phyloP scores from a whole-genome alignment of 1,140 invertebrate species.

The Uloborus diversus region DNA sequence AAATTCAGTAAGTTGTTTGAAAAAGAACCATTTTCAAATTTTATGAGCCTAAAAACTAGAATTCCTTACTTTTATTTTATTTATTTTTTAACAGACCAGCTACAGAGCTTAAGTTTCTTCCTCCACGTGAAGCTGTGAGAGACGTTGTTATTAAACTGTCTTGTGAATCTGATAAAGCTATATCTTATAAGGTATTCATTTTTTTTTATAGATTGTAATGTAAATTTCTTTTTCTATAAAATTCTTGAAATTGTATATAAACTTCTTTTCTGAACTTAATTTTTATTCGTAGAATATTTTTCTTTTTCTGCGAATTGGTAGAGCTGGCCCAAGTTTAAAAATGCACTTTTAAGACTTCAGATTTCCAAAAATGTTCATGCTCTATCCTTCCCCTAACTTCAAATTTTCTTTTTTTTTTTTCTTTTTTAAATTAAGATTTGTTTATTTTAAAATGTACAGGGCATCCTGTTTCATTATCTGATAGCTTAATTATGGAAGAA shows the following conservation, averaged over 20 bases:
- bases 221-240: neutral
- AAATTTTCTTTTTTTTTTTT: no score
- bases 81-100: conserved; percentile 32
- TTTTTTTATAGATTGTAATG: neutral
- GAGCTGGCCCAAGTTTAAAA: no score
- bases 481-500: no score
- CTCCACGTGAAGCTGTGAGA: neutral
- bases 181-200: conserved; percentile 36
- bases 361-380: no score
- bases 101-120: conserved; percentile 11
- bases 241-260: neutral
- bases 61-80: neutral
- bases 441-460: no score
- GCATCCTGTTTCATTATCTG: no score
- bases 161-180: conserved; percentile 22
- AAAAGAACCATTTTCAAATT: neutral
- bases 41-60: neutral
- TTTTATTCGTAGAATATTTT: no score
- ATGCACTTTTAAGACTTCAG: no score
- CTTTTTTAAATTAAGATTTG: no score
- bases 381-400: no score
- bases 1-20: conserved; percentile 20
- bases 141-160: conserved; percentile 32
- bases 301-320: no score
- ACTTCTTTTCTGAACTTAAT: no score